Evolutionary conservation across 2,888 invertebrate species (phyloP).

Genomic region (Anodontia alba): DNA sequence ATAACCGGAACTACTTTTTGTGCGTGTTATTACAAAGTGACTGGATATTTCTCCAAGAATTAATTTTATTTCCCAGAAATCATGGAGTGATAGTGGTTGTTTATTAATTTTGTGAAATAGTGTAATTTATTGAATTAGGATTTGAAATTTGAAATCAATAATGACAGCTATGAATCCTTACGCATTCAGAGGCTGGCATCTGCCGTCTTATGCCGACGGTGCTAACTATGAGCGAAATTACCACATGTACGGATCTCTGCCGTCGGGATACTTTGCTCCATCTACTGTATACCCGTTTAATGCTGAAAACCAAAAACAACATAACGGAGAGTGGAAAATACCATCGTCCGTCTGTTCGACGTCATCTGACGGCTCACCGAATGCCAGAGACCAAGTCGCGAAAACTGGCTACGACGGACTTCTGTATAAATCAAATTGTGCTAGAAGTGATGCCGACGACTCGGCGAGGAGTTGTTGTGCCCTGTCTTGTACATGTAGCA

Average conservation of each 20-base stretch:
- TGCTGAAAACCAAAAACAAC: slow-evolving; percentile 75
- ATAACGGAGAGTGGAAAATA: slow-evolving; percentile 77
- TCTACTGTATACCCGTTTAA: slow-evolving; percentile 77
- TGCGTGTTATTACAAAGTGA: neutral
- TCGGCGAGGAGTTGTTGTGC: slow-evolving; percentile 76
- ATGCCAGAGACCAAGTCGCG: slow-evolving; percentile 60
- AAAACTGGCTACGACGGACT: slow-evolving; percentile 74
- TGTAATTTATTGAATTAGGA: neutral
- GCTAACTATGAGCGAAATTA: slow-evolving; percentile 77
- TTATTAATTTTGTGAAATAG: neutral
- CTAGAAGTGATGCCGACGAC: slow-evolving; percentile 70
- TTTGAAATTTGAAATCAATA: neutral
- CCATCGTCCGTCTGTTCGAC: slow-evolving; percentile 70
- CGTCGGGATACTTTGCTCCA: slow-evolving; percentile 78
- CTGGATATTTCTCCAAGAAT: neutral
- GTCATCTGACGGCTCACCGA: slow-evolving; percentile 66
- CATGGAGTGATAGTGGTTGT: neutral
- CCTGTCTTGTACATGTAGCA: slow-evolving; percentile 76
- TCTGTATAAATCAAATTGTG: slow-evolving; percentile 72
- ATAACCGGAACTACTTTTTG: neutral
- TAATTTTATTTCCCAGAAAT: neutral
- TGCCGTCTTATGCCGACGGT: slow-evolving; percentile 78
- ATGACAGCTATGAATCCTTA: slow-evolving; percentile 79
- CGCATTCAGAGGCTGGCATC: slow-evolving; percentile 79
- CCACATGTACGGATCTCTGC: slow-evolving; percentile 78